phyloP scores from a whole-genome alignment of 2,888 invertebrate species.

The Eristalis tenax region DNA sequence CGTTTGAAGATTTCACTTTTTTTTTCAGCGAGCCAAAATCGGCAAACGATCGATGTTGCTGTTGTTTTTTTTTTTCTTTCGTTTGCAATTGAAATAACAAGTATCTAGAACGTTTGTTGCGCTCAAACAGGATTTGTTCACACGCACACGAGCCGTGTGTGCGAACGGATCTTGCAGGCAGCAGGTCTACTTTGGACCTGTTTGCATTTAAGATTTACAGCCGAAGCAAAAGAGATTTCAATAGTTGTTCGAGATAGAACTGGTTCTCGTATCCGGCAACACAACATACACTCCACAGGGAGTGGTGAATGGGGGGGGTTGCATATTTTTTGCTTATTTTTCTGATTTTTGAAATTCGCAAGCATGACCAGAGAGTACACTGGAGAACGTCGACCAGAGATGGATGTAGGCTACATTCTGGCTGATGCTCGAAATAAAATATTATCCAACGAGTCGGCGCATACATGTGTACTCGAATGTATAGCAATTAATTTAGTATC shows the following conservation, averaged over 20 bases:
- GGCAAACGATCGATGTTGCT: background rate
- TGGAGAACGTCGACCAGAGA: conserved; percentile 30
- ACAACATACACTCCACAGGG: background rate
- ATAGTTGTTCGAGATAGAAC: conserved; percentile 32
- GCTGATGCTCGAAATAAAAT: background rate
- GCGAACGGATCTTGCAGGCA: background rate
- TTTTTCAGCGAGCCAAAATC: conserved; percentile 26
- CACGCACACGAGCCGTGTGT: background rate
- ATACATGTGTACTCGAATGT: background rate
- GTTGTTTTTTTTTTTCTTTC: background rate
- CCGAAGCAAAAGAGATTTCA: conserved; percentile 31
- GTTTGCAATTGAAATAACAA: background rate
- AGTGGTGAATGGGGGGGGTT: conserved; percentile 12
- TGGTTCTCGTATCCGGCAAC: conserved; percentile 64
- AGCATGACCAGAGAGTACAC: conserved; percentile 31
- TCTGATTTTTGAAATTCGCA: conserved; percentile 21
- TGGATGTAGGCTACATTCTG: conserved; percentile 18
- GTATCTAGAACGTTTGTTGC: conserved; percentile 42
- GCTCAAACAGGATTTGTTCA: conserved; percentile 50
- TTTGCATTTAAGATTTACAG: conserved; percentile 27
- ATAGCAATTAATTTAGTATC: background rate
- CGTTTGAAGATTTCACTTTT: conserved; percentile 19
- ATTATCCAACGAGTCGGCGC: background rate
- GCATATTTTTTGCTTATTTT: background rate
- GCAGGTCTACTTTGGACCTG: conserved; percentile 41